Evolutionary conservation across 2,113 vertebrate species (phyloP).

Genomic region (Crypturellus undulatus): DNA sequence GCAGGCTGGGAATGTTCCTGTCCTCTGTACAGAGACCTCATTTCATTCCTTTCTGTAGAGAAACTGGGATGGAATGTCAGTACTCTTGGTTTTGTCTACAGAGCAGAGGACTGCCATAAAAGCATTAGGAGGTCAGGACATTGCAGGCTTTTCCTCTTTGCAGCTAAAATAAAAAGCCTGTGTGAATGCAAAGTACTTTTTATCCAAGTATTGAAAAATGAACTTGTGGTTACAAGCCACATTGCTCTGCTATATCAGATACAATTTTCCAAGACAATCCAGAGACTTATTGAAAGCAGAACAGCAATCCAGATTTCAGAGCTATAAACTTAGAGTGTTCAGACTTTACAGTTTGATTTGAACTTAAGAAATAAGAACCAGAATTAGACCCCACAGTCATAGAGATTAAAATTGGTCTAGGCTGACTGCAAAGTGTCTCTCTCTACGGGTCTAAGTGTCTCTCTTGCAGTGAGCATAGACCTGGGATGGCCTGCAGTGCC

Average conservation of each 20-base stretch:
- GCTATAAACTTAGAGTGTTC: background rate
- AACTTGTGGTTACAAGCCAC: background rate
- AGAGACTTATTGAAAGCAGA: background rate
- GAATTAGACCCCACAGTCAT: background rate
- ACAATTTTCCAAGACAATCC: background rate
- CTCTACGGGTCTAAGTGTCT: background rate
- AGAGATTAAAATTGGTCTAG: background rate
- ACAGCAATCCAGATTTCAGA: background rate
- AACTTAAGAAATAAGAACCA: background rate
- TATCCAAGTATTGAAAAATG: background rate
- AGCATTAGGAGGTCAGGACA: fast-evolving
- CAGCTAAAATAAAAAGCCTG: background rate
- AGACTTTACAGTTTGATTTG: background rate
- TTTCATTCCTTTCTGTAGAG: background rate
- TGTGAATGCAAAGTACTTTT: background rate
- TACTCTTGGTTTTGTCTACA: fast-evolving
- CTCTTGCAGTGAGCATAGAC: background rate
- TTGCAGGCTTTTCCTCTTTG: background rate
- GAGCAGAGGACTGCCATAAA: background rate
- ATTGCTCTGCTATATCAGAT: background rate
- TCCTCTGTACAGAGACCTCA: fast-evolving
- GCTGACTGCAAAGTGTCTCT: background rate
- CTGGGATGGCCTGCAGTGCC: background rate
- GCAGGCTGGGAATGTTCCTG: background rate
- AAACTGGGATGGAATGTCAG: background rate